Base-by-base conservation (phyloP, 2,888 invertebrate species). In the Rhingia rostrata region DNA sequence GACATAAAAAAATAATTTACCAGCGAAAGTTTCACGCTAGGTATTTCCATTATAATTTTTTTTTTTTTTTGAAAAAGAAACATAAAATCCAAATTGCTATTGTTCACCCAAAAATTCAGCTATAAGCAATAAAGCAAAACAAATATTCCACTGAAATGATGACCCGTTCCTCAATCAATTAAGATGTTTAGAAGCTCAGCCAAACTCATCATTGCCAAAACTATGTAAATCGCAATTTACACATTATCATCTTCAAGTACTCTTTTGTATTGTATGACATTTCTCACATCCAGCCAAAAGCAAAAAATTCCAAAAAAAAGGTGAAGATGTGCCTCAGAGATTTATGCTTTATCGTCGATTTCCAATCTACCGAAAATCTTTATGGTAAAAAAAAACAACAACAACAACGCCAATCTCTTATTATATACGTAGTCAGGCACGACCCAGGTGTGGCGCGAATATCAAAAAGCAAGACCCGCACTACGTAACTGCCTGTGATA, bases 391-490 rank as follows among this genome's bases (percentile, higher is more conserved):
- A 22, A 47, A 22, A n/a, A 12, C 12, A 41, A 41, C 12, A 22
- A 10, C 6, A 61, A 33, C 39, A 39, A 37, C 9, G 37, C 3
- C 37, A 54, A 69, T 69, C 47, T 77, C 53, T 77, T 9, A 51
- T 33, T 33, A 49, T 35, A 74, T 43, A 37, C 51, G 35, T 37
- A 47, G 30, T 49, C 49, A 66, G 43, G 33, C 61, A 78, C 67
- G 83, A 63, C 54, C 67, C 83, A 83, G 83, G 83, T 83, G 83
- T 79, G 83, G 83, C 78, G 83, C 78, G 66, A 74, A 75, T 54
- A 61, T 66, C 49, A 82, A 60, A 22, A 22, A 72, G 22, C 47
- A 53, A 33, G 66, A 51, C 32, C n/a, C 32, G 32, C 49, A 66
- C 74, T 35, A 56, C 39, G 58, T 58, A 58, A 47, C 22, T 47